Base-by-base conservation (phyloP, 1,140 invertebrate genomes). In the Ostrea edulis region DNA sequence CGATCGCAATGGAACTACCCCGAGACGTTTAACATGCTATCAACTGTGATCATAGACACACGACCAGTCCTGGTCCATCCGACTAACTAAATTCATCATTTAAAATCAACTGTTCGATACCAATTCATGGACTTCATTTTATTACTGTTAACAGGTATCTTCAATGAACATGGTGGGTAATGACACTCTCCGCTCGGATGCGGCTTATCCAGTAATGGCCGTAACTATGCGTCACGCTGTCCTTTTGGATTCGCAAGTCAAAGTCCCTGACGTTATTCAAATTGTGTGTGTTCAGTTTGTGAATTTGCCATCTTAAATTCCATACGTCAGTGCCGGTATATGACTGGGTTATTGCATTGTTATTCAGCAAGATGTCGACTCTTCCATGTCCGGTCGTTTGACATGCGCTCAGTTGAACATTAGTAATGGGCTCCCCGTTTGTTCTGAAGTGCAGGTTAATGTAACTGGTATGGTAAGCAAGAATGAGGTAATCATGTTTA, bases 181-280 rank as follows among this genome's bases (percentile, higher is more conserved):
- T 29, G 25, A 35, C 35, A 25, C 68, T 77, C 29, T 77, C 68
- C 12, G 35, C 68, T 77, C 68, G 35, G 25, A 77, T 77, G 2
- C 68, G 68, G 68, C 68, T 77, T 25, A 77, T 77, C 68, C 68
- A 77, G 25, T 77, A 77, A 29, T 77, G 68, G 8, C 68, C 68
- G 11, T 44, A 77, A 12, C 68, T 77, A 17, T 77, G 68, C 35
- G 68, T 44, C 14, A 35, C 68, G 8, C 68, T 77, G 25, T 77
- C 68, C 29, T 77, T 77, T 35, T 77, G 68, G 11, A 77, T 77
- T 77, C 29, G 25, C 8, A 77, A 11, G 29, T 77, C 68, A 14
- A 77, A 77, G 25, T 22, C 25, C 8, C 68, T 25, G 14, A 25
- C 35, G 25, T 77, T 77, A 77, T 77, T 77, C 25, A 77, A 77